Conservation (phyloP, 2,888 invertebrate species). For the Dione vanillae region DNA sequence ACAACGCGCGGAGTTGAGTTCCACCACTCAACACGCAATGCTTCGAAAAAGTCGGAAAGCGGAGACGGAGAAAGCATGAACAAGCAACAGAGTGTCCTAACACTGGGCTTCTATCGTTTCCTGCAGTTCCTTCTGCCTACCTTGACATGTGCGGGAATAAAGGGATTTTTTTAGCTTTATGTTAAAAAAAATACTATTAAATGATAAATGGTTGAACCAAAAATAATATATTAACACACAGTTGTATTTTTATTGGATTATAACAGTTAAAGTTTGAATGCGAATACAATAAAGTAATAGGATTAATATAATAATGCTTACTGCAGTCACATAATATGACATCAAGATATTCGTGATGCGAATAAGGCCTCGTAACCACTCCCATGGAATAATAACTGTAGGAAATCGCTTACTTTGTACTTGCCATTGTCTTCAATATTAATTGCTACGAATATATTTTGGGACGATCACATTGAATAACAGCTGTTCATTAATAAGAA, state of each 20-base stretch:
- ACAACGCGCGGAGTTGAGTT: too few species aligned
- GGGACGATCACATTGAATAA: constrained; percentile 3
- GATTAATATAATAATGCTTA: constrained; percentile 12
- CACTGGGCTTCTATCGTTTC: too few species aligned
- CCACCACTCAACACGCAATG: too few species aligned
- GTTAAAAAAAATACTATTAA: too few species aligned
- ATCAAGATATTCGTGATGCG: constrained; percentile 60
- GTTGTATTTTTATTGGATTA: neutral
- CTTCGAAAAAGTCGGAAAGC: too few species aligned
- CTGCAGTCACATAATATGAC: constrained; percentile 63
- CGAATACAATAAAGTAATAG: neutral
- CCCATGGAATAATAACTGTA: constrained; percentile 59
- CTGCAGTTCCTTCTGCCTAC: too few species aligned
- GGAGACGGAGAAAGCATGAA: too few species aligned
- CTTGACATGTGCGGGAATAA: too few species aligned
- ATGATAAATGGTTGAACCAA: too few species aligned
- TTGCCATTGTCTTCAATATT: constrained; percentile 67
- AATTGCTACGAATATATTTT: constrained; percentile 63
- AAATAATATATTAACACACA: too few species aligned
- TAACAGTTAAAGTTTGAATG: neutral
- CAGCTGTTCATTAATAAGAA: constrained; percentile 15
- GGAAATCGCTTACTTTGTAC: constrained; percentile 61
- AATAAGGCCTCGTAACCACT: constrained; percentile 61
- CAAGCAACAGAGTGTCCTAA: too few species aligned
- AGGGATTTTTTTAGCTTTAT: too few species aligned